Evolutionary conservation across 2,113 vertebrate species (phyloP).

Genomic region (Dolichallabes microphthalmus): DNA sequence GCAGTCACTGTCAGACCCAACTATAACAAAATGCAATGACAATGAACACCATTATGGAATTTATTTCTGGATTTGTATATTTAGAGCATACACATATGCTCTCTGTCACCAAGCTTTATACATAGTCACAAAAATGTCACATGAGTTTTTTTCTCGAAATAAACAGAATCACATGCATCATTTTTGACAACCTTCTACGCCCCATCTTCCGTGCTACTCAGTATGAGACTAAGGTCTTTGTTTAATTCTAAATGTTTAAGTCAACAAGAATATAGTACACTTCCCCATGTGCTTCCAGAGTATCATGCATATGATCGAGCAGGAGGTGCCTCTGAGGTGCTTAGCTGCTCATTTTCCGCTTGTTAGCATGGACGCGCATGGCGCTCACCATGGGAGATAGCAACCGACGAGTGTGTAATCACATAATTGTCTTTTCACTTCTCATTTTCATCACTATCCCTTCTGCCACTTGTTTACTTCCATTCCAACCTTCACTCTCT

Average conservation of each 20-base stretch:
- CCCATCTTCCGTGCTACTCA: neutral
- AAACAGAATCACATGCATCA: slow-evolving; percentile 39
- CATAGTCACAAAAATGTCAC: neutral
- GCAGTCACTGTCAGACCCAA: neutral
- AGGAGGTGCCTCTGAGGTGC: slow-evolving; percentile 91
- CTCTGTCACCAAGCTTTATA: neutral
- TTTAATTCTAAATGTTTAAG: slow-evolving; percentile 26
- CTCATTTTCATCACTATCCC: slow-evolving; percentile 95
- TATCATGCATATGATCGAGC: slow-evolving; percentile 75
- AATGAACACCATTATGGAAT: neutral
- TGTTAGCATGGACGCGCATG: slow-evolving; percentile 90
- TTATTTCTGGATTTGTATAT: slow-evolving; percentile 35
- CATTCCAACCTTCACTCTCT: slow-evolving; percentile 8
- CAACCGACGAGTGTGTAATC: slow-evolving; percentile 99
- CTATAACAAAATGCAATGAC: neutral
- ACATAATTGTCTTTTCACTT: slow-evolving; percentile 99
- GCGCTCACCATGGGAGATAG: slow-evolving; percentile 85
- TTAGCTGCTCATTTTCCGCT: slow-evolving; percentile 99
- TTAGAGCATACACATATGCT: slow-evolving; percentile 14
- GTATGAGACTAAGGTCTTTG: neutral
- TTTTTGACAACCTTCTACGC: neutral
- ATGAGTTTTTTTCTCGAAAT: slow-evolving; percentile 2
- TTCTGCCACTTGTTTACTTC: slow-evolving; percentile 72
- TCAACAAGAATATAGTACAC: slow-evolving; percentile 16
- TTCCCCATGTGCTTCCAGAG: slow-evolving; percentile 64